Evolutionary conservation across 2,797 vertebrate species (phyloP).

Genomic region (Tenualosa ilisha): DNA sequence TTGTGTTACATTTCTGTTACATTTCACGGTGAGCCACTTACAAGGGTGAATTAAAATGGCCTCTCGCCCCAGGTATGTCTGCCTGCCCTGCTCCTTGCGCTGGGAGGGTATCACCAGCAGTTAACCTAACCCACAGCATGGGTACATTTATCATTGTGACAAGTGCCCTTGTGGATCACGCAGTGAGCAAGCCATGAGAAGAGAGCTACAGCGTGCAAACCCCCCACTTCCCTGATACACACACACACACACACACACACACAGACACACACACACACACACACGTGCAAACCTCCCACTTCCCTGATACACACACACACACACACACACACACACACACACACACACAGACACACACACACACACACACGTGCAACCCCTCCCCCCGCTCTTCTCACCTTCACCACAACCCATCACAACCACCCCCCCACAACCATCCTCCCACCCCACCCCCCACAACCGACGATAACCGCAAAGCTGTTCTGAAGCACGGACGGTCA

Average conservation of each 20-base stretch:
- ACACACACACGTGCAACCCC: constrained; percentile 1
- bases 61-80: neutral
- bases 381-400: neutral
- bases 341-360: too few species aligned
- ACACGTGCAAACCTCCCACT: neutral
- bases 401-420: neutral
- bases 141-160: constrained; percentile 15
- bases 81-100: neutral
- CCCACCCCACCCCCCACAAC: neutral
- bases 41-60: constrained; percentile 13
- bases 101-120: constrained; percentile 20
- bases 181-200: neutral
- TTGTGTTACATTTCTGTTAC: constrained; percentile 1
- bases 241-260: neutral
- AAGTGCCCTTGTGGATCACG: constrained; percentile 21
- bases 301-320: neutral
- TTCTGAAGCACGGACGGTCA: constrained; percentile 4
- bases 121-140: constrained; percentile 21
- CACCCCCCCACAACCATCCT: neutral
- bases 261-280: too few species aligned
- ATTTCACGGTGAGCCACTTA: neutral
- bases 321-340: neutral
- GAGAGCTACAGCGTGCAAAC: neutral
- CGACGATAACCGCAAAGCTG: neutral
- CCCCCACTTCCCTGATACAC: neutral